Conservation (phyloP, 2,113 vertebrate species). For the Siphamia tubifer region DNA sequence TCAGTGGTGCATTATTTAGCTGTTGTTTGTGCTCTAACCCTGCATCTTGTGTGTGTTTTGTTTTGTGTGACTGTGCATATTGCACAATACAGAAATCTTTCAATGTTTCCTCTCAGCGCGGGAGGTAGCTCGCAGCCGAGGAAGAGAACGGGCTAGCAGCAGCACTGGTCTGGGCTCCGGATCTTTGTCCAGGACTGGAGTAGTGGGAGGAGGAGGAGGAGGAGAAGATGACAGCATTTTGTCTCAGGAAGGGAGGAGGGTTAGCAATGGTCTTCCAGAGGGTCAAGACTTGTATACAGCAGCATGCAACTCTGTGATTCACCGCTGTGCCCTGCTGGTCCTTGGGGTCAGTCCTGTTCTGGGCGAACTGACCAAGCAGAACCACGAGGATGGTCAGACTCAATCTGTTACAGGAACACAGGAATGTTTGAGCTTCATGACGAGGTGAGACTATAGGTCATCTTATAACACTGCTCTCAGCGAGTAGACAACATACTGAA, state of each 20-base stretch:
- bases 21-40: conserved; percentile 51
- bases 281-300: conserved; percentile 95
- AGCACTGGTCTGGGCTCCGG: conserved; percentile 72
- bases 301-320: conserved; percentile 96
- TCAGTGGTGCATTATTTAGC: neutral
- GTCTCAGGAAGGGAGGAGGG: conserved; percentile 85
- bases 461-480: no score
- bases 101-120: conserved; percentile 99
- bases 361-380: conserved; percentile 82
- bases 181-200: conserved; percentile 71
- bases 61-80: conserved; percentile 75
- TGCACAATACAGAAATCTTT: conserved; percentile 95
- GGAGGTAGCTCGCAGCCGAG: conserved; percentile 92
- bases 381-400: conserved; percentile 82
- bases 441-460: conserved; percentile 80
- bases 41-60: conserved; percentile 40
- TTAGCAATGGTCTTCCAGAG: conserved; percentile 87
- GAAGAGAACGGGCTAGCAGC: conserved; percentile 86
- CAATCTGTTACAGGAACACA: conserved; percentile 74
- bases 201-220: conserved; percentile 10
- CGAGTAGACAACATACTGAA: no score
- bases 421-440: conserved; percentile 89
- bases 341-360: conserved; percentile 91
- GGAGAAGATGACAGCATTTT: conserved; percentile 82
- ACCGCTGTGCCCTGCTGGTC: conserved; percentile 92